Evolutionary conservation across 2,797 vertebrate species (phyloP).

Genomic region (Sebastes vulpes): DNA sequence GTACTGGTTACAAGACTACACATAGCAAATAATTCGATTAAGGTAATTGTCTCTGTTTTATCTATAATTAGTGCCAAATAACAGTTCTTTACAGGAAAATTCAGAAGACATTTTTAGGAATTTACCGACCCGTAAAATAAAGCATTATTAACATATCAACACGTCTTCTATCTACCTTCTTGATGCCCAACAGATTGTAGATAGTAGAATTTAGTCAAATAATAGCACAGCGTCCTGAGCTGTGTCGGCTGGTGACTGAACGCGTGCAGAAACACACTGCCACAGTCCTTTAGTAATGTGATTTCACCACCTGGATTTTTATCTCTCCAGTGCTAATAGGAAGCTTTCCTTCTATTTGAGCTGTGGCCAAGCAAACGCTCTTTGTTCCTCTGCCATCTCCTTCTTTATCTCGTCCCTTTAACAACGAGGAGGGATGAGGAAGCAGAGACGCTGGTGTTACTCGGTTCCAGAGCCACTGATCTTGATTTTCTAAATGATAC

Average conservation of each 20-base stretch:
- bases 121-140: background rate
- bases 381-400: slow-evolving; percentile 30
- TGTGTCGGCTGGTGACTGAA: background rate
- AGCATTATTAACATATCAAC: background rate
- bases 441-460: slow-evolving; percentile 26
- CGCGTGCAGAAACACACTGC: slow-evolving; percentile 23
- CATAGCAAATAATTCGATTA: background rate
- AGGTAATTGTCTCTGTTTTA: background rate
- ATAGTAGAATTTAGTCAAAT: background rate
- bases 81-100: background rate
- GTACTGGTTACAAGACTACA: background rate
- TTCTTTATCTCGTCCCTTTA: slow-evolving; percentile 49
- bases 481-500: slow-evolving; percentile 37
- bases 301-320: slow-evolving; percentile 61
- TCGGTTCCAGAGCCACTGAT: slow-evolving; percentile 43
- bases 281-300: slow-evolving; percentile 21
- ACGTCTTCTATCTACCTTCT: background rate
- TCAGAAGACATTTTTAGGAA: background rate
- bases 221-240: background rate
- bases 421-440: slow-evolving; percentile 1
- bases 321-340: slow-evolving; percentile 56
- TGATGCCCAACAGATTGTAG: background rate
- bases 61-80: background rate
- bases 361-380: slow-evolving; percentile 22
- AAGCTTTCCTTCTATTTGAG: slow-evolving; percentile 56